phyloP scores from a whole-genome alignment of 2,797 vertebrate species.

The Brachyalestes nurse region DNA sequence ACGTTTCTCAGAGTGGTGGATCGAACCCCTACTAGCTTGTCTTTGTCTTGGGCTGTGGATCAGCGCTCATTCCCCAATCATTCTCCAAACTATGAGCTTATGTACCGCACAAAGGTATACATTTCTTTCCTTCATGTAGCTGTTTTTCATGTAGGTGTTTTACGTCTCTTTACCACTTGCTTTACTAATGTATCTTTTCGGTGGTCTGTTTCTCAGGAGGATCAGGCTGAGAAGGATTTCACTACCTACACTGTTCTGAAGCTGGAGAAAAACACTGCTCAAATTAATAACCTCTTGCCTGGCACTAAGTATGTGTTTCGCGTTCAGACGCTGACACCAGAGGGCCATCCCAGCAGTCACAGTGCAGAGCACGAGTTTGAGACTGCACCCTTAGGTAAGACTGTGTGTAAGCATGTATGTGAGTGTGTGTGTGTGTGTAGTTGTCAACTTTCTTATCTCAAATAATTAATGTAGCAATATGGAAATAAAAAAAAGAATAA shows the following conservation, averaged over 20 bases:
- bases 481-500: background rate
- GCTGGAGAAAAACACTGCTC: slow-evolving; percentile 85
- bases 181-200: background rate
- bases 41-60: slow-evolving; percentile 89
- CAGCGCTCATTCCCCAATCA: slow-evolving; percentile 82
- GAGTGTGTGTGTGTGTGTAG: background rate
- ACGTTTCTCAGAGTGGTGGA: slow-evolving; percentile 85
- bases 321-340: slow-evolving; percentile 86
- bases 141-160: background rate
- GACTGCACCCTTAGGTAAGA: slow-evolving; percentile 79
- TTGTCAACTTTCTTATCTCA: background rate
- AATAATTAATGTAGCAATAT: background rate
- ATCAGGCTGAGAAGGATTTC: slow-evolving; percentile 77
- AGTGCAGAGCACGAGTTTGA: slow-evolving; percentile 88
- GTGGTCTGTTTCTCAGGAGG: slow-evolving; percentile 64
- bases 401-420: slow-evolving; percentile 35
- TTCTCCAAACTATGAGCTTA: slow-evolving; percentile 91
- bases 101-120: slow-evolving; percentile 91
- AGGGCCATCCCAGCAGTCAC: slow-evolving; percentile 83
- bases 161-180: background rate
- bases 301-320: slow-evolving; percentile 88
- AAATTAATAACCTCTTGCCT: slow-evolving; percentile 84
- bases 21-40: slow-evolving; percentile 83
- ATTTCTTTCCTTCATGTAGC: slow-evolving; percentile 18
- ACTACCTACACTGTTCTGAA: slow-evolving; percentile 92